Conservation (phyloP, 2,113 vertebrate genomes). For the Podocnemis expansa region DNA sequence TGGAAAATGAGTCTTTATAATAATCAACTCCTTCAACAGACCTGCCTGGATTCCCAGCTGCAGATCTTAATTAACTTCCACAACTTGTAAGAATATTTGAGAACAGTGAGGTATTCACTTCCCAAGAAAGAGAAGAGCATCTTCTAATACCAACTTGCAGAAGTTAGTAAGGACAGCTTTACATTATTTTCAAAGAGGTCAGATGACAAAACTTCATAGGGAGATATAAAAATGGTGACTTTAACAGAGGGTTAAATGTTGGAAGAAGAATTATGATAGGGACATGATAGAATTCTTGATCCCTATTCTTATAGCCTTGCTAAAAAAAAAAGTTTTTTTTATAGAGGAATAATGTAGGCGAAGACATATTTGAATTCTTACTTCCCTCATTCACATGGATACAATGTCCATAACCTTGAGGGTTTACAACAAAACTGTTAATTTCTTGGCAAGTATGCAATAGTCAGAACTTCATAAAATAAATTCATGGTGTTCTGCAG, state of each 20-base stretch:
- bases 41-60: background rate
- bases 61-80: background rate
- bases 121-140: too few species aligned
- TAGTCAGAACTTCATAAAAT: background rate
- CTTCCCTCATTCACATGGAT: background rate
- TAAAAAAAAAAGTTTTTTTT: background rate
- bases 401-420: background rate
- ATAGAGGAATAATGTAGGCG: background rate
- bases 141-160: too few species aligned
- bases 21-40: background rate
- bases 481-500: background rate
- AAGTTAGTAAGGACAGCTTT: too few species aligned
- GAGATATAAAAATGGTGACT: too few species aligned
- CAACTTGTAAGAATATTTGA: fast-evolving
- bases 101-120: background rate
- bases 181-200: too few species aligned
- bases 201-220: too few species aligned
- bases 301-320: background rate
- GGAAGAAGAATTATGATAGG: too few species aligned
- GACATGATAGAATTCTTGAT: background rate
- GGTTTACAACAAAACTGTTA: background rate
- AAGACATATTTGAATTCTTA: background rate
- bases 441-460: background rate
- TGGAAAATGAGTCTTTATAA: background rate
- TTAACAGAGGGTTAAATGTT: too few species aligned